These are phyloP conservation scores for Meteorus colon DNA, from an alignment of 2,888 invertebrate genomes.

Conservation along the genomic window DNA sequence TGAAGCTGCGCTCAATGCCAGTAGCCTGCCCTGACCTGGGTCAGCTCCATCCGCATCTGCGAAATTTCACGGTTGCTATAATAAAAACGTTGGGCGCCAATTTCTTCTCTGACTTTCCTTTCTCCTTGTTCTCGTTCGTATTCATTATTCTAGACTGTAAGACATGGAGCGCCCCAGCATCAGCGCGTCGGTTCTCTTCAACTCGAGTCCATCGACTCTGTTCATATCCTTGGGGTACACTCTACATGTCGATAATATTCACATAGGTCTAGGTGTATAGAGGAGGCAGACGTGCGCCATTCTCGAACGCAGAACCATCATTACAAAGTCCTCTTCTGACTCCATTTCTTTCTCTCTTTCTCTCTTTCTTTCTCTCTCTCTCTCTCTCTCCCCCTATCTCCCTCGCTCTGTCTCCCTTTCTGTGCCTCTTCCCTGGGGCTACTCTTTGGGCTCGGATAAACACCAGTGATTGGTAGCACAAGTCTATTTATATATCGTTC, in stretches of 20 bases:
- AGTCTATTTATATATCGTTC: constrained; percentile 33
- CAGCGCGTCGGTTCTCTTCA: neutral
- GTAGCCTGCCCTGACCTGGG: constrained; percentile 27
- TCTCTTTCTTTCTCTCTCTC: neutral
- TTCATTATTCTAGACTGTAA: neutral
- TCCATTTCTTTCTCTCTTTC: constrained; percentile 22
- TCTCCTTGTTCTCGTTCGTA: neutral
- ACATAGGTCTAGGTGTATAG: constrained; percentile 19
- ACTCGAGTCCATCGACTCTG: constrained; percentile 35
- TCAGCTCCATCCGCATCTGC: neutral
- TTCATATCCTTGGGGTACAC: constrained; percentile 28
- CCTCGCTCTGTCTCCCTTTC: constrained; percentile 7
- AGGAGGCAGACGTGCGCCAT: constrained; percentile 12
- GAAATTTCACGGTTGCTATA: constrained; percentile 12
- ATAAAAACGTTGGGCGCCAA: neutral
- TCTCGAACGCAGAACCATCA: constrained; percentile 33
- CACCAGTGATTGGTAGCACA: constrained; percentile 30
- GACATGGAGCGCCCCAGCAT: neutral
- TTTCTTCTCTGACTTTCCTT: neutral
- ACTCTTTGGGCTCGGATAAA: neutral
- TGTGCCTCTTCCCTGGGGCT: neutral
- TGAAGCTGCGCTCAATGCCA: neutral
- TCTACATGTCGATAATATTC: constrained; percentile 9
- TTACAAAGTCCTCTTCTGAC: constrained; percentile 41
- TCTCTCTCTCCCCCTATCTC: constrained; percentile 16